A percentile compares a stretch with the other conserved stretches of the same genome.
Evolutionary conservation across 2,797 vertebrate genomes (phyloP).

Genomic region (Pseudocheirus occidentalis): DNA sequence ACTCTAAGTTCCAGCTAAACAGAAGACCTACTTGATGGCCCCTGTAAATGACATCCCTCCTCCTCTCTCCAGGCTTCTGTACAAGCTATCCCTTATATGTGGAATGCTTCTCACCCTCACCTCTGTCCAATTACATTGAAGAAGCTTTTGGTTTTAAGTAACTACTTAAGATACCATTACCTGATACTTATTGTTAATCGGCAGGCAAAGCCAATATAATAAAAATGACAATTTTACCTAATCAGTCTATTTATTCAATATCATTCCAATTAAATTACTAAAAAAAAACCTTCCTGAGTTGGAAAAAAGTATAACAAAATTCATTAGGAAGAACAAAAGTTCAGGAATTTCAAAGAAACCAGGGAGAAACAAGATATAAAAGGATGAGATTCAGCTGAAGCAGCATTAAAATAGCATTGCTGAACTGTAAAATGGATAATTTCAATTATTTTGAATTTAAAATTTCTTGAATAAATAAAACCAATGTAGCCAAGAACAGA

Average conservation of each 20-base stretch:
- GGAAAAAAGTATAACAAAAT: not conserved
- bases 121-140: slow-evolving; percentile 3
- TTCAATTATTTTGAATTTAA: not conserved
- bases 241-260: not conserved
- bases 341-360: not conserved
- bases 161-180: not conserved
- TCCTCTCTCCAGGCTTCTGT: not conserved
- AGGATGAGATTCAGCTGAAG: not conserved
- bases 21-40: not conserved
- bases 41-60: not conserved
- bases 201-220: not conserved
- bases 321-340: not conserved
- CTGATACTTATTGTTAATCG: not conserved
- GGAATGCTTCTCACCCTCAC: not conserved
- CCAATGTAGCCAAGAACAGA: not conserved
- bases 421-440: not conserved
- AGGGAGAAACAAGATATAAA: not conserved
- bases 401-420: not conserved
- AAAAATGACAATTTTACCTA: not conserved
- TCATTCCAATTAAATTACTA: not conserved
- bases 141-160: not conserved
- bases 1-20: not conserved
- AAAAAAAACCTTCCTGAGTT: not conserved
- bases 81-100: slow-evolving; percentile 4
- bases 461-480: not conserved